Conservation (phyloP, 2,888 invertebrate species). For the Serripes groenlandicus region DNA sequence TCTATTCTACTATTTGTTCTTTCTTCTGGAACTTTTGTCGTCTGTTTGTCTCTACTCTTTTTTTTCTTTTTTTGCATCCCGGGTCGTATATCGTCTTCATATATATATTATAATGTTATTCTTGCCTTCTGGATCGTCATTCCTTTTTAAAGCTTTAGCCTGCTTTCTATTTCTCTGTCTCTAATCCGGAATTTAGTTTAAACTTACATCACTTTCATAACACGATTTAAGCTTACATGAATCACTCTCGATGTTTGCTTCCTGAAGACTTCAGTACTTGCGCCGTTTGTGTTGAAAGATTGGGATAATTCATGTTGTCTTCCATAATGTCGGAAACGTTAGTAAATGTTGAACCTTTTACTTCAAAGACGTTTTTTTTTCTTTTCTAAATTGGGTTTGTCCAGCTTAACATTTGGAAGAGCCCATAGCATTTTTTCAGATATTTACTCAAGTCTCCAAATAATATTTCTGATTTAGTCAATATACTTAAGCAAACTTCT, state of each 20-base stretch:
- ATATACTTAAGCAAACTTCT: not conserved
- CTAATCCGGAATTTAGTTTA: too few relatives aligned
- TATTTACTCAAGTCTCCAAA: not conserved
- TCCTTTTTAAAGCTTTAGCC: not conserved
- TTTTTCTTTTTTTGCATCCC: not conserved
- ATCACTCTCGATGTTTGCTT: too few relatives aligned
- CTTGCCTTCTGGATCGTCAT: not conserved
- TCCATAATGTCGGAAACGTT: too few relatives aligned
- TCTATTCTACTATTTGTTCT: not conserved
- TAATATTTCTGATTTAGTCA: not conserved
- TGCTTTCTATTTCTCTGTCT: not conserved
- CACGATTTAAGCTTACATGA: too few relatives aligned
- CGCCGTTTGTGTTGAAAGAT: too few relatives aligned
- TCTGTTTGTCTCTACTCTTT: not conserved
- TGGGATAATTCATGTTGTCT: too few relatives aligned
- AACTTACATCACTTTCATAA: too few relatives aligned
- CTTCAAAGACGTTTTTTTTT: too few relatives aligned
- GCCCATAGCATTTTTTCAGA: not conserved
- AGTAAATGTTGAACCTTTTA: too few relatives aligned
- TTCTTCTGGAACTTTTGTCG: not conserved
- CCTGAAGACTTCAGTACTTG: too few relatives aligned
- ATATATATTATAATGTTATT: too few relatives aligned
- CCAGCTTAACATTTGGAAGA: not conserved
- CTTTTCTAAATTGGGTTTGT: not conserved
- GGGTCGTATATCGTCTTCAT: too few relatives aligned